Conservation (phyloP, 2,888 invertebrate genomes). For the Panzeria rudis region DNA sequence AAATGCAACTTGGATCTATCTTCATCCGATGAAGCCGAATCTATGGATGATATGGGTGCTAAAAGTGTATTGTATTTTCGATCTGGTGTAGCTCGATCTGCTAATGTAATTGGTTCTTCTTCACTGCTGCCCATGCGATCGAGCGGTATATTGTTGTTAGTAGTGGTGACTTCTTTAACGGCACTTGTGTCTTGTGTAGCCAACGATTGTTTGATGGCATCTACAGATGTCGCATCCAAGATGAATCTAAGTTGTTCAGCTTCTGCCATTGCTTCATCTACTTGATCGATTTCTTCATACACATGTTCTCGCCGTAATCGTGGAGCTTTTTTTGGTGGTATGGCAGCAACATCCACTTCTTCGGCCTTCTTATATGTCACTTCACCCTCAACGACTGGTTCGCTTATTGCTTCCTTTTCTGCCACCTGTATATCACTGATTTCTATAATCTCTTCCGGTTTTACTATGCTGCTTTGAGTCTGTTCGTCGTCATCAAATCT, state of each 20-base stretch:
- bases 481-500: constrained; percentile 54
- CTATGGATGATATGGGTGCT: constrained; percentile 83
- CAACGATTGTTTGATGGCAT: constrained; percentile 80
- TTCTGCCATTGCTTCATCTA: constrained; percentile 58
- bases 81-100: constrained; percentile 58
- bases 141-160: constrained; percentile 78
- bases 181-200: constrained; percentile 83
- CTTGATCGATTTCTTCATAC: constrained; percentile 86
- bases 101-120: constrained; percentile 78
- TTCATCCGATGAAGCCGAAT: constrained; percentile 83
- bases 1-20: constrained; percentile 79
- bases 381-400: constrained; percentile 72
- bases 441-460: constrained; percentile 83
- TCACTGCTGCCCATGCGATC: constrained; percentile 84
- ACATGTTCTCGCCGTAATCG: constrained; percentile 86
- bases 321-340: constrained; percentile 81
- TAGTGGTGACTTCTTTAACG: constrained; percentile 85
- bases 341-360: constrained; percentile 46
- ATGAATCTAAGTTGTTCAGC: constrained; percentile 76
- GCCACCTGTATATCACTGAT: constrained; percentile 73
- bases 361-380: constrained; percentile 52
- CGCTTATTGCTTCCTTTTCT: not conserved
- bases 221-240: constrained; percentile 78
- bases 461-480: constrained; percentile 76
- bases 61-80: constrained; percentile 73